Evolutionary conservation across 2,797 vertebrate genomes (phyloP).

Genomic region (Lepilemur ruficaudatus): DNA sequence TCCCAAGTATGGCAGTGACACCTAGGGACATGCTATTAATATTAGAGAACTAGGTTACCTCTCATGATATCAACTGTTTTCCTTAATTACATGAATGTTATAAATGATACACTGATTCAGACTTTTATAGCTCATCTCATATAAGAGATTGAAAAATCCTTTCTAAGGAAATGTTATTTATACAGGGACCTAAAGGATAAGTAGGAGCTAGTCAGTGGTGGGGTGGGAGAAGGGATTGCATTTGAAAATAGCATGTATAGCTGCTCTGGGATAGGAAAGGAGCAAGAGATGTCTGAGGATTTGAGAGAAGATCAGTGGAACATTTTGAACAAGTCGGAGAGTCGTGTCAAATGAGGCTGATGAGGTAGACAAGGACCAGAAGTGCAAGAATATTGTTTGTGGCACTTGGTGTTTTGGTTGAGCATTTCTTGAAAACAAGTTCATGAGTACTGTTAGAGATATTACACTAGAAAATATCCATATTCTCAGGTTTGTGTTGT

Average conservation of each 20-base stretch:
- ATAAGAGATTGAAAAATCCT: neutral
- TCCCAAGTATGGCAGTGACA: neutral
- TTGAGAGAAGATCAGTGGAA: neutral
- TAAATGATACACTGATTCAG: neutral
- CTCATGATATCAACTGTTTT: neutral
- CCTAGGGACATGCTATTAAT: neutral
- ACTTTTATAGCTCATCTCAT: slow-evolving; percentile 10
- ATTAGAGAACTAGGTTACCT: neutral
- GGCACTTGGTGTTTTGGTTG: neutral
- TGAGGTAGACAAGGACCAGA: neutral
- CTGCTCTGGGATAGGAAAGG: neutral
- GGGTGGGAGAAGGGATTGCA: neutral
- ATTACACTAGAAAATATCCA: neutral
- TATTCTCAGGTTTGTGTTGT: neutral
- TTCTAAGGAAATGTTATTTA: neutral
- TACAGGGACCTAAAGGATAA: neutral
- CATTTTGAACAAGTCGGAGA: neutral
- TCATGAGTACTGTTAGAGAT: neutral
- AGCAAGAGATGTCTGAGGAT: neutral
- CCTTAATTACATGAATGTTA: neutral
- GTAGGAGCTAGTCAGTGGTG: neutral
- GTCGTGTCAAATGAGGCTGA: neutral
- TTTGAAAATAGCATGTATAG: neutral
- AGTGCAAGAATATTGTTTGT: neutral
- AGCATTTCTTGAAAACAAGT: neutral